Conservation (phyloP, 1,140 invertebrate genomes). For the Cherax quadricarinatus region DNA sequence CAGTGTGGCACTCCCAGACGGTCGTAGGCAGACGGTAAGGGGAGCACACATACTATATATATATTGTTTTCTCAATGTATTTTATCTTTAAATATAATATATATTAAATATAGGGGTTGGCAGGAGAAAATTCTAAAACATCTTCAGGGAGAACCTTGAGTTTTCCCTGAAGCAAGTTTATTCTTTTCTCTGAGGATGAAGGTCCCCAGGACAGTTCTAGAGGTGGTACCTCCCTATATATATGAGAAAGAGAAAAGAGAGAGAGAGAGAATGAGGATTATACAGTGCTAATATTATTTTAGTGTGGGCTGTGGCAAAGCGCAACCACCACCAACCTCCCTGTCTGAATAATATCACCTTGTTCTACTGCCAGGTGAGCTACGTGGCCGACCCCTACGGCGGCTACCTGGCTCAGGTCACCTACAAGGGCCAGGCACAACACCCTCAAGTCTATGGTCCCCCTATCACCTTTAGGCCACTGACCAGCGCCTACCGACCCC, state of each 20-base stretch:
- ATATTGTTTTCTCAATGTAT: too few species aligned
- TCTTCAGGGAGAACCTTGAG: too few species aligned
- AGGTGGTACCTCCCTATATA: too few species aligned
- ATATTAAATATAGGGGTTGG: too few species aligned
- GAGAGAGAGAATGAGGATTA: not conserved
- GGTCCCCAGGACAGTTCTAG: too few species aligned
- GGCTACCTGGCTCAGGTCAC: not conserved
- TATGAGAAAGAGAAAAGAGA: too few species aligned
- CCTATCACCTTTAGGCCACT: not conserved
- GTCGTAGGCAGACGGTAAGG: conserved; percentile 73
- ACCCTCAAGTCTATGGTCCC: not conserved
- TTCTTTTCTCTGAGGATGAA: too few species aligned
- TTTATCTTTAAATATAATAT: too few species aligned
- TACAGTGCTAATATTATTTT: not conserved
- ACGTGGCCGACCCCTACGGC: not conserved
- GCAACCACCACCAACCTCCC: not conserved
- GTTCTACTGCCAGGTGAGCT: not conserved
- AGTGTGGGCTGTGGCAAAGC: not conserved
- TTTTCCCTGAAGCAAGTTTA: too few species aligned
- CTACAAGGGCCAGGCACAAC: conserved; percentile 1
- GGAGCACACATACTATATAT: not conserved
- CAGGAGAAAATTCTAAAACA: too few species aligned
- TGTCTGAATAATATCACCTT: too few species aligned
- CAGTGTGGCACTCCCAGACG: conserved; percentile 74
- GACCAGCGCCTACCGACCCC: not conserved